Evolutionary conservation across 2,113 vertebrate genomes (phyloP).

Genomic region (crab-eating macaque (Macaca fascicularis)): DNA sequence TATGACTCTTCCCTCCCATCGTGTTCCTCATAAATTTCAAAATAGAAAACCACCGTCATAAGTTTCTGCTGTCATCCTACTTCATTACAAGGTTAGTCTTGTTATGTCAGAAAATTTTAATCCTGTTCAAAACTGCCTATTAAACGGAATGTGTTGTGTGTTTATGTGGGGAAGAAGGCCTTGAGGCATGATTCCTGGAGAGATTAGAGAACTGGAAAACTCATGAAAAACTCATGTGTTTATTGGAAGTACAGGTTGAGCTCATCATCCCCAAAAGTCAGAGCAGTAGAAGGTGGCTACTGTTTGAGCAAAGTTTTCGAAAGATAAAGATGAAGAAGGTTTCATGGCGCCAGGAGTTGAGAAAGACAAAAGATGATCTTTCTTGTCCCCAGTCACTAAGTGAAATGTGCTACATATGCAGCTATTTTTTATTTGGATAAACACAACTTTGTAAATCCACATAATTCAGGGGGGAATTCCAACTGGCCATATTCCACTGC

Average conservation of each 20-base stretch:
- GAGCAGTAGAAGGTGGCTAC: not conserved
- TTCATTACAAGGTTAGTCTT: not conserved
- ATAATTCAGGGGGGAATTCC: not conserved
- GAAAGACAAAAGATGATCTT: not conserved
- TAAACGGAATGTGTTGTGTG: not conserved
- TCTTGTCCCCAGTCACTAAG: accelerated
- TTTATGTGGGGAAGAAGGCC: not conserved
- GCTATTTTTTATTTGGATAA: not conserved
- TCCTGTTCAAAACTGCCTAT: not conserved
- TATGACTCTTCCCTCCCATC: accelerated
- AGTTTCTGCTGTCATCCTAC: not conserved
- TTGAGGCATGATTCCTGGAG: not conserved
- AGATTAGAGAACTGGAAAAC: not conserved
- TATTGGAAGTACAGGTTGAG: not conserved
- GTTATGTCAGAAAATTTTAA: not conserved
- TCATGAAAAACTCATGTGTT: not conserved
- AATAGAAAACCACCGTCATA: not conserved
- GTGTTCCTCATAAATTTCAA: not conserved
- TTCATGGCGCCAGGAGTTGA: not conserved
- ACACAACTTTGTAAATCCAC: not conserved
- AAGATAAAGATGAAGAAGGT: not conserved
- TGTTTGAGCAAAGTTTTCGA: not conserved
- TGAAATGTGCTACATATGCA: not conserved
- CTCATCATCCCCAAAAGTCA: not conserved
- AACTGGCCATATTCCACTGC: not conserved